Percentiles rank a stretch among this genome's conserved stretches.
These are phyloP conservation scores for Argyrosomus japonicus DNA, from an alignment of 2,113 vertebrate genomes.

Conservation along the genomic window DNA sequence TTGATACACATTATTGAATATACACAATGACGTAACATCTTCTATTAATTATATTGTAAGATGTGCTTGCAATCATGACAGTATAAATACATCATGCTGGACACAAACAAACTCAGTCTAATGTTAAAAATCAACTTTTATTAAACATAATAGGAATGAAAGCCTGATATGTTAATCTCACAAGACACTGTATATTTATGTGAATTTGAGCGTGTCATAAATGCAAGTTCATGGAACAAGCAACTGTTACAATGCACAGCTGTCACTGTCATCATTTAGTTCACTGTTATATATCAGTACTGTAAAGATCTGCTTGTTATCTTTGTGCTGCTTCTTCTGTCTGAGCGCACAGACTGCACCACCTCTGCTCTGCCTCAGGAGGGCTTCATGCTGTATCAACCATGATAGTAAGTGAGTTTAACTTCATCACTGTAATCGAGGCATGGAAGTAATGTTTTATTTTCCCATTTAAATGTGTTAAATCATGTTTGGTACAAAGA, in stretches of 20 bases:
- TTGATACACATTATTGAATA: background rate
- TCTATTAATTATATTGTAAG: background rate
- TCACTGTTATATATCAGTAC: background rate
- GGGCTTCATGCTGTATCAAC: background rate
- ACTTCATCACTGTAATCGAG: background rate
- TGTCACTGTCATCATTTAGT: background rate
- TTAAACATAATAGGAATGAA: background rate
- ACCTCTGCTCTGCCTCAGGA: constrained; percentile 14
- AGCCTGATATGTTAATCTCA: background rate
- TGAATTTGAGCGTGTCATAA: background rate
- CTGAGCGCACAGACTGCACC: background rate
- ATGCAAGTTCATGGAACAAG: background rate
- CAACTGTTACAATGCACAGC: background rate
- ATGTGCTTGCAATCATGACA: background rate
- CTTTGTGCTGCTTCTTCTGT: background rate
- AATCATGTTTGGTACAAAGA: background rate
- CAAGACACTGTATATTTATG: background rate
- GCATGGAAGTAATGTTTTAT: background rate
- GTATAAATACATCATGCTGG: background rate
- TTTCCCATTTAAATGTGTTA: background rate
- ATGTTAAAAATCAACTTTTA: background rate
- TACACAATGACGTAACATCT: background rate
- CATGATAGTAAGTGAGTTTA: background rate
- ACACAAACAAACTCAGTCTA: background rate
- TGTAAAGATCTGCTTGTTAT: background rate